Base-by-base conservation (phyloP, 1,140 invertebrate species). In the Monomorium pharaonis region DNA sequence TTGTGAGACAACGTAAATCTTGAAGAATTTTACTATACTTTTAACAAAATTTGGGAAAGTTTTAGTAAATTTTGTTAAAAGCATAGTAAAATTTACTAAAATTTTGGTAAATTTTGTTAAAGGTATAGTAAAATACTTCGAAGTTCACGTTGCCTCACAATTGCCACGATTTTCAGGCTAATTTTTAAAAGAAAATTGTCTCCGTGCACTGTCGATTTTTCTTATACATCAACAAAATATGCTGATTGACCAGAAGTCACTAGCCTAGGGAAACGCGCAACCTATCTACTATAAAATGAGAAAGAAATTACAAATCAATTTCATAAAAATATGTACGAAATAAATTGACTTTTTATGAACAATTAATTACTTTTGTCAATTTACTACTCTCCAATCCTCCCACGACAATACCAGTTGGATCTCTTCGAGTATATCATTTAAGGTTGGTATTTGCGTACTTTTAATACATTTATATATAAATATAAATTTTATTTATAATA, bases 311-410 rank as follows among this genome's bases (percentile, higher is more conserved):
- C 6, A 76, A n/a, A 77, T 75, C 21, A 7, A 58, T 63, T 75
- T 63, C 54, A 77, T n/a, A 63, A 18, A 77, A 56, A 3, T 24
- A 78, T 78, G 76, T 78, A 78, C 12, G 76, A 78, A 78, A 78
- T 78, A 78, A 78, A 78, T 78, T 63, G 65, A 78, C 60, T 78
- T 78, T 78, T 78, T 78, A 78, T 65, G 44, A 78, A 77, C 75
- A 63, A 30, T 49, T 2, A 21, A n/a, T n/a, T 67, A 63, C 3
- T 10, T 2, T 63, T 77, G 4, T 77, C 5, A 49, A 63, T 77
- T 63, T 6, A 14, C 4, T 44, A 3, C 4, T 4, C 2, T 65
- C n/a, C 3, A 44, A 63, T 47, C 5, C 21, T 42, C 9, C 33
- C 21, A 42, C 14, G 16, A 42, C 3, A 49, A 21, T 37, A 33